Evolutionary conservation across 2,797 vertebrate species (phyloP).

Genomic region (Prunella strophiata): DNA sequence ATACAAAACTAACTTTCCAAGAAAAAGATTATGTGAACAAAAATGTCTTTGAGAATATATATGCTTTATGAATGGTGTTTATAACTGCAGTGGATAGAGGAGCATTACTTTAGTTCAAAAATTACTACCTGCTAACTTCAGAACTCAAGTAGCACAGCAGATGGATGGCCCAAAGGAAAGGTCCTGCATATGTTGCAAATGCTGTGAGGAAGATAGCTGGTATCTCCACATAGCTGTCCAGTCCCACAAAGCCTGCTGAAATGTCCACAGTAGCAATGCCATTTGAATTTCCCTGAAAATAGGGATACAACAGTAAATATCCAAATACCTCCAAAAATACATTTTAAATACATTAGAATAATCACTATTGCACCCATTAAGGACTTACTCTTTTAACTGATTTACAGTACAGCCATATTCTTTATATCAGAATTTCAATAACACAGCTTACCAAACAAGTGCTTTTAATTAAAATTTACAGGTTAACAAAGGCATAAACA

Average conservation of each 20-base stretch:
- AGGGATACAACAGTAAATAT: not conserved
- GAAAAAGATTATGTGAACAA: not conserved
- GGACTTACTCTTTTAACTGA: not conserved
- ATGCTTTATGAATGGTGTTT: not conserved
- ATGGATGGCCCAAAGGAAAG: slow-evolving; percentile 92
- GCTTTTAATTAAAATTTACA: not conserved
- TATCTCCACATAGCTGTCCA: slow-evolving; percentile 87
- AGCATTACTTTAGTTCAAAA: not conserved
- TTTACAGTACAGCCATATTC: not conserved
- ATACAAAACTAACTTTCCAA: not conserved
- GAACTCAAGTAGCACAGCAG: slow-evolving; percentile 89
- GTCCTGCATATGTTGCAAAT: slow-evolving; percentile 89
- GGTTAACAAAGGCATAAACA: not conserved
- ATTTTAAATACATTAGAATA: not conserved
- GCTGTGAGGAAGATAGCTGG: slow-evolving; percentile 89
- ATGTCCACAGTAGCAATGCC: slow-evolving; percentile 92
- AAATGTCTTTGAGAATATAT: not conserved
- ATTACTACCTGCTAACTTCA: slow-evolving; percentile 81
- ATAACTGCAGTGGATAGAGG: not conserved
- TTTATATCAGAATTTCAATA: not conserved
- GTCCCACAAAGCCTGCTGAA: slow-evolving; percentile 92
- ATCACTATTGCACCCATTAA: not conserved
- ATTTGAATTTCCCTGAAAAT: slow-evolving; percentile 93
- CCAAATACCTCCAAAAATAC: not conserved
- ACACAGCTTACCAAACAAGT: not conserved